Evolutionary conservation across 2,113 vertebrate genomes (phyloP), one percentile per base, ranked within the genome.

Genomic region (Corythornis madagascariensis): DNA sequence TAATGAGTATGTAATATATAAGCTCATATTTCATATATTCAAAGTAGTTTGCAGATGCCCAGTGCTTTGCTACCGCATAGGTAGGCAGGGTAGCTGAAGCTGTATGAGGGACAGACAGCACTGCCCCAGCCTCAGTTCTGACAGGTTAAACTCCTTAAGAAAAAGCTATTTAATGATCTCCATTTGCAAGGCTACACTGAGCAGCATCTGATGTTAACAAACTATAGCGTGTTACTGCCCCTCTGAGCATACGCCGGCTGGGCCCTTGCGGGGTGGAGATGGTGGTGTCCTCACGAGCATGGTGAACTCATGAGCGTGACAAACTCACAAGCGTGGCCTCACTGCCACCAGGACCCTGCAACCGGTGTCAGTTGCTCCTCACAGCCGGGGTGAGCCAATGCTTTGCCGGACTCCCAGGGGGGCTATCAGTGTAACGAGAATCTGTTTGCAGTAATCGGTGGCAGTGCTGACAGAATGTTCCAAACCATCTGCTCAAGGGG

Each of bases 401-500:
- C 96, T 96, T 90, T 84, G 97, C 96, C 57, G 42, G 61, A 35
- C 89, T 99, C 98, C 98, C 99, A 97, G 95, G 97, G 98, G 99
- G 98, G 97, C 96, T 98, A 98, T 99, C 98, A 97, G 94, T 85
- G 96, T 98, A 98, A 98, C 97, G 94, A 98, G 98, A 97, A 98
- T 97, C 98, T 99, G 98, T 98, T 98, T 98, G 98, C 98, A 91
- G 97, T 98, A 98, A 99, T 99, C 98, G 97, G 98, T 97, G 96
- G 97, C 98, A 97, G 97, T 96, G 97, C 97, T 99, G 98, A 99
- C 99, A 98, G 98, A 98, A 98, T 98, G 98, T 99, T 98, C 98
- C 98, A 97, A 97, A 97, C 99, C 99, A 99, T 99, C 99, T 99
- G 99, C 98, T 99, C 96, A 89, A 97, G 98, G 94, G 98, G 97